Evolutionary conservation across 2,113 vertebrate species (phyloP).

Genomic region (Thunnus thynnus): DNA sequence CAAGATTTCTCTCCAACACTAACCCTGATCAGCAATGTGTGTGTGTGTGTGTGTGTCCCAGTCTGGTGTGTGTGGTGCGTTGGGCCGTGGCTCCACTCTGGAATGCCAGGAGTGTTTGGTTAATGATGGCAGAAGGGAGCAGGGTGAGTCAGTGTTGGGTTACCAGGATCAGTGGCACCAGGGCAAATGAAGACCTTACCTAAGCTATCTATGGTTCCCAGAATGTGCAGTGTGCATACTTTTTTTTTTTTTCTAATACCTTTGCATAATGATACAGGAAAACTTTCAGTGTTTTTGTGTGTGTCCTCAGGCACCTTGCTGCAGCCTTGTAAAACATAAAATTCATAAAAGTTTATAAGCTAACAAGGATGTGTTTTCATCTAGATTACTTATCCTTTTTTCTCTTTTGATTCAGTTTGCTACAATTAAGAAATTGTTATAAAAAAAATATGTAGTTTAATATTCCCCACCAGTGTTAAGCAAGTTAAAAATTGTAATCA

Average conservation of each 20-base stretch:
- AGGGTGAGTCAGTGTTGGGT: constrained; percentile 33
- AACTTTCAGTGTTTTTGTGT: background rate
- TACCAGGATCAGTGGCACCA: constrained; percentile 38
- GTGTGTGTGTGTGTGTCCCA: background rate
- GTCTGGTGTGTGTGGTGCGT: constrained; percentile 3
- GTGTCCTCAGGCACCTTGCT: too few relatives aligned
- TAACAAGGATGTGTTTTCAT: too few relatives aligned
- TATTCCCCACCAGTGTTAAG: too few relatives aligned
- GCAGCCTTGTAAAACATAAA: too few relatives aligned
- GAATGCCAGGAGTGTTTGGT: constrained; percentile 36
- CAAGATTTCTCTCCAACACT: background rate
- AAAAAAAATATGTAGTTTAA: too few relatives aligned
- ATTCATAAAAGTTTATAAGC: too few relatives aligned
- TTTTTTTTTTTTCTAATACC: background rate
- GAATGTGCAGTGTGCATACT: background rate
- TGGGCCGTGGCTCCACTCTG: constrained; percentile 4
- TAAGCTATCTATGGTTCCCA: constrained; percentile 20
- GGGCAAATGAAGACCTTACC: background rate
- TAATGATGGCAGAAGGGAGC: constrained; percentile 29
- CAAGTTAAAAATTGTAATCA: too few relatives aligned
- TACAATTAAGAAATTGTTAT: too few relatives aligned
- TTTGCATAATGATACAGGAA: background rate
- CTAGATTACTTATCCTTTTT: too few relatives aligned
- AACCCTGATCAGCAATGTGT: constrained; percentile 5
- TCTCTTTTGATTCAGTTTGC: too few relatives aligned